phyloP scores from a whole-genome alignment of 2,888 invertebrate genomes.

The Noctua pronuba region DNA sequence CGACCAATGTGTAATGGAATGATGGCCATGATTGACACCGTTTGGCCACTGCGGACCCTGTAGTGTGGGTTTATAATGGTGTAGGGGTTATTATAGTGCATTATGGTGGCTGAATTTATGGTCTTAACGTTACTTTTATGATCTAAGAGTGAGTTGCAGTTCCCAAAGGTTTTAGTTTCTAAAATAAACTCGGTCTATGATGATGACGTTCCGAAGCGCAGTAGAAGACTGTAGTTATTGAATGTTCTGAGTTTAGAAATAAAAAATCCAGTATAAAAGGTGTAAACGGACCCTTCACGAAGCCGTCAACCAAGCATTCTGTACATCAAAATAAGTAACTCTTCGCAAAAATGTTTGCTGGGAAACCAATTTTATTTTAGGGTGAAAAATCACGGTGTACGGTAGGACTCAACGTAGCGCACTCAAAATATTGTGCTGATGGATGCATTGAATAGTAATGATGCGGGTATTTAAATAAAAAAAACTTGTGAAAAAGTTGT shows the following conservation, averaged over 20 bases:
- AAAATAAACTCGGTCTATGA: background rate
- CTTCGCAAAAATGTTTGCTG: no score
- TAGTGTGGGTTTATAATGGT: constrained; percentile 38
- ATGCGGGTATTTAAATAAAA: no score
- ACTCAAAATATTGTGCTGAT: no score
- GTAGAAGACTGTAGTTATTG: background rate
- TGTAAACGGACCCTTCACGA: no score
- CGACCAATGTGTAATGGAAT: constrained; percentile 60
- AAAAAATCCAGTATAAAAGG: no score
- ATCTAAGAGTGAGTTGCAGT: background rate
- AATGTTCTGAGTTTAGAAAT: background rate
- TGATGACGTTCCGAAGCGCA: background rate
- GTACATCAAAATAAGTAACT: no score
- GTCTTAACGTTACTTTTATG: background rate
- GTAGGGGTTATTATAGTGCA: constrained; percentile 6
- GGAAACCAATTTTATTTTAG: no score
- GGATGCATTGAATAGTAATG: no score
- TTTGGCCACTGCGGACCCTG: constrained; percentile 46
- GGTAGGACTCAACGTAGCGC: no score
- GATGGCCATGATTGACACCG: constrained; percentile 66
- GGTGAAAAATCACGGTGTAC: no score
- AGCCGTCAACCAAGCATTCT: no score
- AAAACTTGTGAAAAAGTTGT: no score
- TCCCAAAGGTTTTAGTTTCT: background rate
- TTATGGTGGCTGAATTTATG: constrained; percentile 9